These are phyloP conservation scores for Lamproptera curius DNA, from an alignment of 2,888 invertebrate species.

Conservation along the genomic window DNA sequence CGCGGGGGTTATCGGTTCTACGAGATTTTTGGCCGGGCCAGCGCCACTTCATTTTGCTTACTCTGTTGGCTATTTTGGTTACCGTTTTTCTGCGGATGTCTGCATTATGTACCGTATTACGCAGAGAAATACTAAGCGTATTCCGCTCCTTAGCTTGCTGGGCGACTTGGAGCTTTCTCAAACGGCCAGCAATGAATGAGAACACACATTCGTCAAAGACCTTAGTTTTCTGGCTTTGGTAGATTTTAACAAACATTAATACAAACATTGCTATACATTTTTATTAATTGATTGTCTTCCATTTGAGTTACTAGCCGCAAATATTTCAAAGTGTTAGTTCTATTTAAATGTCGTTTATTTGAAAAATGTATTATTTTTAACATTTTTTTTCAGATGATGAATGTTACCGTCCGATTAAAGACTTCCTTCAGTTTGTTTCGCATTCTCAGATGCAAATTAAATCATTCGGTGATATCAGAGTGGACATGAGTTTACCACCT, in stretches of 20 bases:
- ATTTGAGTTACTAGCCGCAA: not conserved
- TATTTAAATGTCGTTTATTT: not conserved
- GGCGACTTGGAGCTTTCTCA: too few species aligned
- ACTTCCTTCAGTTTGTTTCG: slow-evolving; percentile 38
- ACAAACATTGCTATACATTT: not conserved
- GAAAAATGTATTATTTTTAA: not conserved
- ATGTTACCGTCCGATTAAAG: slow-evolving; percentile 34
- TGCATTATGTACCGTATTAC: too few species aligned
- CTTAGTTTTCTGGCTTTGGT: too few species aligned
- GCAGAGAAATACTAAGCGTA: too few species aligned
- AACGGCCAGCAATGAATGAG: not conserved
- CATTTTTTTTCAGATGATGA: slow-evolving; percentile 31
- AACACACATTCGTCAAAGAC: not conserved
- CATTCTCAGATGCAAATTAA: slow-evolving; percentile 33
- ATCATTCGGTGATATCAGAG: slow-evolving; percentile 35
- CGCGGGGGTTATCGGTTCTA: too few species aligned
- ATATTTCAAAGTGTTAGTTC: not conserved
- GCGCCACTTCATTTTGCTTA: too few species aligned
- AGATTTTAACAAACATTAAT: not conserved
- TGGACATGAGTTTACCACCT: slow-evolving; percentile 48
- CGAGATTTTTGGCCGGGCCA: too few species aligned
- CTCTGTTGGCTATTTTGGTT: too few species aligned
- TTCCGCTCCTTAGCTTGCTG: too few species aligned
- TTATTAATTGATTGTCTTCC: not conserved
- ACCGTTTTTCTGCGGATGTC: too few species aligned